Evolutionary conservation across 2,797 vertebrate genomes (phyloP).

Genomic region (Pseudopleuronectes americanus): DNA sequence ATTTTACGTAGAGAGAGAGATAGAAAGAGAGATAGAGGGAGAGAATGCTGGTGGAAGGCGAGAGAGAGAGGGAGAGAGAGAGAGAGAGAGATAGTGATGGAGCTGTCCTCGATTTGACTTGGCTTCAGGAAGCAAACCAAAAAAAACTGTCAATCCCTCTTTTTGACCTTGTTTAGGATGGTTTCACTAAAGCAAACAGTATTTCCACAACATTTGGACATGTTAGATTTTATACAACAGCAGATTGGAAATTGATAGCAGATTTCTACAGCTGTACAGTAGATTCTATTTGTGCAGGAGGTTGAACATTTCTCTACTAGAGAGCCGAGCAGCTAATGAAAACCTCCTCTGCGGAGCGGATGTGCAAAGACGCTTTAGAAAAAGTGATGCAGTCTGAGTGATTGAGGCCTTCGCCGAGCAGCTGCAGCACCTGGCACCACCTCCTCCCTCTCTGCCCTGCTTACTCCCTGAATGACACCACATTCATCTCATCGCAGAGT

Average conservation of each 20-base stretch:
- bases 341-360: constrained; percentile 32
- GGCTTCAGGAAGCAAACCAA: background rate
- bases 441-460: constrained; percentile 62
- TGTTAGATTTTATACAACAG: background rate
- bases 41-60: too few species aligned
- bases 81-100: too few species aligned
- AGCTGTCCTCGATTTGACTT: background rate
- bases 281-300: constrained; percentile 25
- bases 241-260: constrained; percentile 15
- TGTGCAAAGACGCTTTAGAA: constrained; percentile 54
- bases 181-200: background rate
- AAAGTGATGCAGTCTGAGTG: constrained; percentile 53
- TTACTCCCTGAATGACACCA: constrained; percentile 69
- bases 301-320: constrained; percentile 38
- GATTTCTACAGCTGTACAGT: constrained; percentile 13
- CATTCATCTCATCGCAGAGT: constrained; percentile 77
- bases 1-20: too few species aligned
- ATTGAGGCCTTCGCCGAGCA: constrained; percentile 63
- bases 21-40: too few species aligned
- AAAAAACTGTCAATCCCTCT: background rate
- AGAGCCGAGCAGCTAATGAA: constrained; percentile 45
- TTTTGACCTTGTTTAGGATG: background rate
- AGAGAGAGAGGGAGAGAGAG: too few species aligned
- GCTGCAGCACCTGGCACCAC: constrained; percentile 59
- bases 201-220: background rate